Base-by-base conservation (phyloP, 1,140 invertebrate genomes). In the Cotesia vestalis region DNA sequence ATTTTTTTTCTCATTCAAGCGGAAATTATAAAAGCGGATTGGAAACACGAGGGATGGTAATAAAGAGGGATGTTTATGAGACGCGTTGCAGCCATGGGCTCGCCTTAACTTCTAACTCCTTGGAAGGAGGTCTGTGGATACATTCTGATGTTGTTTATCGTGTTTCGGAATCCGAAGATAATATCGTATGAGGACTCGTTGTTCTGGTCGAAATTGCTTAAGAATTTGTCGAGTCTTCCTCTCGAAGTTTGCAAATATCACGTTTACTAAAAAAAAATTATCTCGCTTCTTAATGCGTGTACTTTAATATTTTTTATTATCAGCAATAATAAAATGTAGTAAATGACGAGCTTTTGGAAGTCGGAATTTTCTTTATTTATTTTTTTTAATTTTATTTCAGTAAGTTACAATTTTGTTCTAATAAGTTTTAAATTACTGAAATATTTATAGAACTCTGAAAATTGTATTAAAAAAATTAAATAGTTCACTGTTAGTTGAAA, bases 51-150 rank as follows among this genome's bases (percentile, higher is more conserved):
- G 73, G 79, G 77, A 76, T 77, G 76, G 78, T 77, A 78, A 82
- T 84, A 84, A 84, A 84, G 75, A 80, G 79, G 78, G 80, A 82
- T 79, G 79, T 84, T 83, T 84, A 84, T 76, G 83, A 80, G 83
- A 81, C 79, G 80, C 73, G 73, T 76, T 74, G 78, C 80, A 80
- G 77, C 79, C 75, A 74, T 78, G 78, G 74, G 75, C 74, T 77
- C 76, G 68, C 46, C 35, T 60, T 72, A 9, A 60, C 51, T 67
- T 38, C 17, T 46, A 34, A 20, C 20, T 38, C 5, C 71, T 69
- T 34, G 63, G 70, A 70, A 72, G 68, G 34, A 72, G 67, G 59
- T 34, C 27, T 59, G 40, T 62, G 67, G 36, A 59, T 46, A 46
- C 72, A 75, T 69, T 59, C 62, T 64, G 68, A 71, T 57, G 73